A percentile compares a stretch with the other conserved stretches of the same genome.
phyloP scores from a whole-genome alignment of 2,888 invertebrate species.

The Orthosia gracilis region DNA sequence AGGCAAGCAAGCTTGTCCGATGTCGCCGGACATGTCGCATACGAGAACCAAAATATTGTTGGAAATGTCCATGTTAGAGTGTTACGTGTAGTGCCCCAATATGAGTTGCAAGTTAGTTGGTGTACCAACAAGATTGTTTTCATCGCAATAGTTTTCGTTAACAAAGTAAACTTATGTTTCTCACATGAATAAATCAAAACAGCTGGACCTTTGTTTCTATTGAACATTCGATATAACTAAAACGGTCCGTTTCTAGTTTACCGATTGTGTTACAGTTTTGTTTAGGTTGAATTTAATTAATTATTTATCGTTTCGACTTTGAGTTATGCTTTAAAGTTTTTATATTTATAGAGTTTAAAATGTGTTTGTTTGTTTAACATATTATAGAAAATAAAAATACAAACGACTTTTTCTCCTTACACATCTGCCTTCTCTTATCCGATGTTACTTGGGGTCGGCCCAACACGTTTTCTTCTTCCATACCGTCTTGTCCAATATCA shows the following conservation, averaged over 20 bases:
- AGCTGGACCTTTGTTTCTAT: conserved; percentile 43
- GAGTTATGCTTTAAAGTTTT: conserved; percentile 11
- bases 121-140: conserved; percentile 46
- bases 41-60: neutral
- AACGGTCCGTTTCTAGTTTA: conserved; percentile 14
- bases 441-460: too few species aligned
- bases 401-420: too few species aligned
- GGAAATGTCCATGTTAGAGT: conserved; percentile 13
- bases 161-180: conserved; percentile 40
- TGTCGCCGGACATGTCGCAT: too few species aligned
- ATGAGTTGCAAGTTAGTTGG: conserved; percentile 41
- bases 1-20: too few species aligned
- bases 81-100: conserved; percentile 29
- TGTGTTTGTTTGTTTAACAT: neutral
- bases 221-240: conserved; percentile 30
- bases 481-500: too few species aligned
- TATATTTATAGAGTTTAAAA: neutral
- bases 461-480: too few species aligned
- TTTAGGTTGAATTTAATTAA: conserved; percentile 28
- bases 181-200: conserved; percentile 57
- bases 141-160: conserved; percentile 43
- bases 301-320: conserved; percentile 24
- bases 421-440: too few species aligned
- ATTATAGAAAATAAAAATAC: neutral
- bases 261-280: conserved; percentile 24